phyloP scores from a whole-genome alignment of 2,113 vertebrate species.

The Peromyscus polionotus region DNA sequence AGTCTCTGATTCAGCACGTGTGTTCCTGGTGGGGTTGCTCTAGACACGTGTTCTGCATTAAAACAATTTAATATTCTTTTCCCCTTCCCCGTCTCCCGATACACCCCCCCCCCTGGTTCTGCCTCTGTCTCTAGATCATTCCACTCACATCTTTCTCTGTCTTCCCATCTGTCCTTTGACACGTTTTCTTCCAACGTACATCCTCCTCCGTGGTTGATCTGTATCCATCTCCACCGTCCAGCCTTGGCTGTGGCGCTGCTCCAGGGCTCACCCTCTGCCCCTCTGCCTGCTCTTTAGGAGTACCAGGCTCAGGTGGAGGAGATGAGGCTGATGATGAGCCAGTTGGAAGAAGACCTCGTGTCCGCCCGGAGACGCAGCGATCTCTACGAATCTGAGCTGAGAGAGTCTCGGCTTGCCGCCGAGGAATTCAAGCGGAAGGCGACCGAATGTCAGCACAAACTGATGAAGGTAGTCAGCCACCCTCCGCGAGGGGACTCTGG shows the following conservation, averaged over 20 bases:
- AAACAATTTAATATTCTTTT: slow-evolving; percentile 7
- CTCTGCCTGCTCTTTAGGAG: slow-evolving; percentile 88
- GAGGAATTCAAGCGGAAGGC: slow-evolving; percentile 98
- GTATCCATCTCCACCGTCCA: neutral
- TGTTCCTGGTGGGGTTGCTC: slow-evolving; percentile 5
- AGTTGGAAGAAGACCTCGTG: slow-evolving; percentile 98
- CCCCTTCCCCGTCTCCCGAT: neutral
- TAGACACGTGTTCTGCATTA: neutral
- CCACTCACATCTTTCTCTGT: neutral
- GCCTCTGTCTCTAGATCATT: neutral
- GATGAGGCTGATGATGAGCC: slow-evolving; percentile 97
- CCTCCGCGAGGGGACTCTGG: neutral
- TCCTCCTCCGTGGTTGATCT: slow-evolving; percentile 40
- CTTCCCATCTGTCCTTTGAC: neutral
- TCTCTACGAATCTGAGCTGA: slow-evolving; percentile 96
- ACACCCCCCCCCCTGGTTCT: neutral
- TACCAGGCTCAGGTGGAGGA: slow-evolving; percentile 99
- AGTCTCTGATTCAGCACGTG: neutral
- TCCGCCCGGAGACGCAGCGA: slow-evolving; percentile 97
- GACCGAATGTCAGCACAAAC: slow-evolving; percentile 95
- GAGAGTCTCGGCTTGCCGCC: slow-evolving; percentile 94
- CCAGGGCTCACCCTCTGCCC: neutral
- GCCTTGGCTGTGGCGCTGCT: neutral
- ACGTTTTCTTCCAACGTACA: neutral
- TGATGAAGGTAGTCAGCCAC: slow-evolving; percentile 93